Conservation (phyloP, 2,113 vertebrate genomes). For the Thunnus thynnus region DNA sequence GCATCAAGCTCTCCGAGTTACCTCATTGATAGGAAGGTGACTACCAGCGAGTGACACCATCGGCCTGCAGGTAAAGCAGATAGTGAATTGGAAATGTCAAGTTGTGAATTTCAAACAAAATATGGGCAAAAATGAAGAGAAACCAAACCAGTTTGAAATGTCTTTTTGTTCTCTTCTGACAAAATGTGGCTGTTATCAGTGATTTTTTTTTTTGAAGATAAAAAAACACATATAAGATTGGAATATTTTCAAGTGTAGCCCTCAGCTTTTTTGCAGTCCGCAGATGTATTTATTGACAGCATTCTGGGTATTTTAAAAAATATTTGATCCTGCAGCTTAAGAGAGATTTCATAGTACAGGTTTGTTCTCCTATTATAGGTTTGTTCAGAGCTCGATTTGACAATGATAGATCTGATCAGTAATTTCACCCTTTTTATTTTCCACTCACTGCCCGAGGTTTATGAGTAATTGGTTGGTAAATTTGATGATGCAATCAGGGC, state of each 20-base stretch:
- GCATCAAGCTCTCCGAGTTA: neutral
- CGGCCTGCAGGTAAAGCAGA: slow-evolving; percentile 3
- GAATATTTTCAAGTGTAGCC: slow-evolving; percentile 28
- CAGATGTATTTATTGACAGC: slow-evolving; percentile 32
- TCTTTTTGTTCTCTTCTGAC: slow-evolving; percentile 13
- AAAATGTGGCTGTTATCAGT: neutral
- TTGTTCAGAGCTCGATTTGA: slow-evolving; percentile 10
- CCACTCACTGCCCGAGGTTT: slow-evolving; percentile 9
- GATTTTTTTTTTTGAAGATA: neutral
- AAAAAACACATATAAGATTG: neutral
- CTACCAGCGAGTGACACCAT: neutral
- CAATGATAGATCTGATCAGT: slow-evolving; percentile 33
- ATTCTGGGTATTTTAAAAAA: neutral
- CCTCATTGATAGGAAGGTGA: neutral
- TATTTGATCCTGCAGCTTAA: slow-evolving; percentile 20
- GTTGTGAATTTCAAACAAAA: slow-evolving; percentile 10
- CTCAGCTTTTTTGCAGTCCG: slow-evolving; percentile 3
- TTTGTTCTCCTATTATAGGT: neutral
- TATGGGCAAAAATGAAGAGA: neutral
- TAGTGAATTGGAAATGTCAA: neutral
- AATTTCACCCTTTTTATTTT: slow-evolving; percentile 38
- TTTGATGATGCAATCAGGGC: slow-evolving; percentile 33
- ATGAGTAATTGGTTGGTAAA: slow-evolving; percentile 44
- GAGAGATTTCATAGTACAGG: slow-evolving; percentile 6
- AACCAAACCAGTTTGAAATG: neutral